phyloP scores from a whole-genome alignment of 2,888 invertebrate genomes.

The Beris chalybata region DNA sequence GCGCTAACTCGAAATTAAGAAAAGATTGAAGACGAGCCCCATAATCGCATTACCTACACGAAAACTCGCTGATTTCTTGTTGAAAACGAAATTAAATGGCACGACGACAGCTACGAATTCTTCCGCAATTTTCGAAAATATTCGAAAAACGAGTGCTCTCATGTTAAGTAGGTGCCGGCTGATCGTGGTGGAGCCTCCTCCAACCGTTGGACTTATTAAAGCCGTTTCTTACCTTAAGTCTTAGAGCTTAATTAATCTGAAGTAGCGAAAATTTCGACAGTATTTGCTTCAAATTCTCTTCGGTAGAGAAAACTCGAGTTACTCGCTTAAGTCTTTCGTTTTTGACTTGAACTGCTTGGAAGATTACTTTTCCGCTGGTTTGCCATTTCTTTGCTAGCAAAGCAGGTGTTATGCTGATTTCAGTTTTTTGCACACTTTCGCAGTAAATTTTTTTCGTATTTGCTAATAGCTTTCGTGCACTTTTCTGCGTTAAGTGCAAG shows the following conservation, averaged over 20 bases:
- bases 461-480: no score
- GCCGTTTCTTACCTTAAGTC: conserved; percentile 13
- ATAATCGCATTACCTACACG: not conserved
- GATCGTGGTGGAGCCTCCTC: not conserved
- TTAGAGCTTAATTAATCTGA: not conserved
- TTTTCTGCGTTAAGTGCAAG: no score
- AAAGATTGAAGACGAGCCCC: no score
- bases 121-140: conserved; percentile 3
- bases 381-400: no score
- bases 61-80: not conserved
- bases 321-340: conserved; percentile 28
- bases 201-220: not conserved
- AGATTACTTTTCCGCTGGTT: no score
- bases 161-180: not conserved
- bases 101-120: not conserved
- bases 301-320: not conserved
- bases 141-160: not conserved
- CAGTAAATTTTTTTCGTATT: no score
- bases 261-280: conserved; percentile 5
- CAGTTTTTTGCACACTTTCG: no score
- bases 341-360: not conserved
- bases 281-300: not conserved
- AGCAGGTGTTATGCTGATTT: no score
- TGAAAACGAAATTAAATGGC: no score
- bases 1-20: no score